A percentile compares a stretch with the other conserved stretches of the same genome.
phyloP scores from a whole-genome alignment of 1,140 invertebrate species.

The Periplaneta americana region DNA sequence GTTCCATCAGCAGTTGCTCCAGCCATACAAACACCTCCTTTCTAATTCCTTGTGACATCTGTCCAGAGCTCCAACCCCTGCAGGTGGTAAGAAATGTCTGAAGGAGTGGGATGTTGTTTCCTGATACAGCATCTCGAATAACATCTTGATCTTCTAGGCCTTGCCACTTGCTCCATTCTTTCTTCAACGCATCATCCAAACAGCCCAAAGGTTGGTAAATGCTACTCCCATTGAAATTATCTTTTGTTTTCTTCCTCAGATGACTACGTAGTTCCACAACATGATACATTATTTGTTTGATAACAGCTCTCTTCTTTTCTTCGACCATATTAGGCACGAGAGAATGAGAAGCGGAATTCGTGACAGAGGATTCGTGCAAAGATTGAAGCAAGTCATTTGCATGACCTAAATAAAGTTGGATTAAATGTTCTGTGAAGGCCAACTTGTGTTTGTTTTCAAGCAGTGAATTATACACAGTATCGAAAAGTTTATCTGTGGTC shows the following conservation, averaged over 20 bases:
- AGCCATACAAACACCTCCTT: constrained; percentile 3
- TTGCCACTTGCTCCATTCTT: constrained; percentile 4
- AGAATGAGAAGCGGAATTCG: not conserved
- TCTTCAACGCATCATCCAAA: not conserved
- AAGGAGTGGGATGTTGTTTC: not conserved
- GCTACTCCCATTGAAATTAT: not conserved
- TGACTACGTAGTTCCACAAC: constrained; percentile 4
- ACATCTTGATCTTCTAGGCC: not conserved
- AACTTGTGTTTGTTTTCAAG: not conserved
- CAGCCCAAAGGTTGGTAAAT: not conserved
- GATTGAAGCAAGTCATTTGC: constrained; percentile 6
- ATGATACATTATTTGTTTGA: not conserved
- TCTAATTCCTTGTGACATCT: not conserved
- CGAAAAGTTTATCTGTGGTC: not conserved
- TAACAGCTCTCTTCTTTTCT: not conserved
- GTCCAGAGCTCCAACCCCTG: not conserved
- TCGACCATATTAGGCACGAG: not conserved
- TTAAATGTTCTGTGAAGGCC: constrained; percentile 8
- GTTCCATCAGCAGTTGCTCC: not conserved
- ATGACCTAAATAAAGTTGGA: not conserved
- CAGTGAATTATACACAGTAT: not conserved
- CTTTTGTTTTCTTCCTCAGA: not conserved
- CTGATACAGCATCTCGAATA: not conserved
- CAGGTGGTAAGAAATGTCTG: not conserved
- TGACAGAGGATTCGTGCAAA: not conserved